These are phyloP conservation scores for Tryphoninae sp. DNA, from an alignment of 2,888 invertebrate genomes.

Conservation along the genomic window DNA sequence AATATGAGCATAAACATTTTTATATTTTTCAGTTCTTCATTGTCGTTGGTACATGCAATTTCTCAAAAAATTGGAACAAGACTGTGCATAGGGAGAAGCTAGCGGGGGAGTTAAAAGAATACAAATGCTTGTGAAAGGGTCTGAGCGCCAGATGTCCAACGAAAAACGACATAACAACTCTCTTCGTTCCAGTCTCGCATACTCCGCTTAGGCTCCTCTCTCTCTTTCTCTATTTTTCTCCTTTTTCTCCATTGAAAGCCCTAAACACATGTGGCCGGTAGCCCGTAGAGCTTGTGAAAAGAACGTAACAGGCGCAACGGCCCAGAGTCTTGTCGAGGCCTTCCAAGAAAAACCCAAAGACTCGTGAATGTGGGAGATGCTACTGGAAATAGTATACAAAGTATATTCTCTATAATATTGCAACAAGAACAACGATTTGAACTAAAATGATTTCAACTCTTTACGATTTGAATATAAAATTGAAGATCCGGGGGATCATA, in stretches of 20 bases:
- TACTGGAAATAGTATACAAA: conserved; percentile 36
- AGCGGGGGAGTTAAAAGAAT: conserved; percentile 20
- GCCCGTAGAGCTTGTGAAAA: conserved; percentile 37
- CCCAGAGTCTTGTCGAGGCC: conserved; percentile 6
- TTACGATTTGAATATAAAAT: conserved; percentile 1
- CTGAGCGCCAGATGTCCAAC: conserved; percentile 63
- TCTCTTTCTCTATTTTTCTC: conserved; percentile 27
- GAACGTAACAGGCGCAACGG: conserved; percentile 41
- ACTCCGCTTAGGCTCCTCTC: conserved; percentile 29
- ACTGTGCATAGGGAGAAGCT: not conserved
- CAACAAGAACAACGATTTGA: not conserved
- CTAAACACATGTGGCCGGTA: conserved; percentile 61
- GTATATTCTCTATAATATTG: not conserved
- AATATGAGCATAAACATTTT: no score
- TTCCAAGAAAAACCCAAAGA: conserved; percentile 46
- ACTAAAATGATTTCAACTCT: not conserved
- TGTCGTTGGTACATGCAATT: no score
- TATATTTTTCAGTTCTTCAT: no score
- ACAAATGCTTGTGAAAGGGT: conserved; percentile 55
- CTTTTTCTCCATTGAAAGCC: conserved; percentile 49
- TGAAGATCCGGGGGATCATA: not conserved
- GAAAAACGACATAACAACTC: conserved; percentile 31
- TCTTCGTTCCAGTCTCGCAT: conserved; percentile 30
- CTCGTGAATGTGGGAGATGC: conserved; percentile 30
- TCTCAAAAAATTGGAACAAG: not conserved